Evolutionary conservation across 2,888 invertebrate genomes (phyloP).

Genomic region (Orthosia cruda): DNA sequence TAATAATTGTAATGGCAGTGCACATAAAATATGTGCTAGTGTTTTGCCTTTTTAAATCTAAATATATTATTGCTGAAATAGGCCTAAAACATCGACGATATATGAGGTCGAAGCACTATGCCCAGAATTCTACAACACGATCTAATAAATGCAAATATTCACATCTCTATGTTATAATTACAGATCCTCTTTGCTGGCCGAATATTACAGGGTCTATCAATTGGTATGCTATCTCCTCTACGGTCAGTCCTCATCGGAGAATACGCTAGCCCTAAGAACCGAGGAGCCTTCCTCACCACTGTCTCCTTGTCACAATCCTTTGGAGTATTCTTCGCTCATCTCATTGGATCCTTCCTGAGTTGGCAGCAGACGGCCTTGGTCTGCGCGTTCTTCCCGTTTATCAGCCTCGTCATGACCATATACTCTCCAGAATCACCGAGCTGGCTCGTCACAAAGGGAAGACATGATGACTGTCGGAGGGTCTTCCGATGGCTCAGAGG

Average conservation of each 20-base stretch:
- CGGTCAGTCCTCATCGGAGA: constrained; percentile 90
- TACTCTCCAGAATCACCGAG: constrained; percentile 92
- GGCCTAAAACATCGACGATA: too few species aligned
- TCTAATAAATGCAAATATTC: background rate
- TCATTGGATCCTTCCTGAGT: constrained; percentile 91
- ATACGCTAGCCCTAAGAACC: constrained; percentile 90
- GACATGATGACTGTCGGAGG: constrained; percentile 88
- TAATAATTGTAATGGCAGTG: too few species aligned
- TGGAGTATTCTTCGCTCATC: constrained; percentile 92
- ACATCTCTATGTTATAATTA: background rate
- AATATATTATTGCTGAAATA: too few species aligned
- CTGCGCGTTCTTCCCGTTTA: constrained; percentile 84
- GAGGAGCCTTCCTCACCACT: constrained; percentile 92
- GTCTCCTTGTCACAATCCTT: constrained; percentile 91
- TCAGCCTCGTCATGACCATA: constrained; percentile 83
- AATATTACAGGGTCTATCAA: constrained; percentile 82
- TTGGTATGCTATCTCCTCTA: constrained; percentile 88
- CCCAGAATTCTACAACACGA: too few species aligned
- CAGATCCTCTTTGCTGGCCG: constrained; percentile 68
- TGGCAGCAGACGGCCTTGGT: constrained; percentile 91
- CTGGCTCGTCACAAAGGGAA: constrained; percentile 92
- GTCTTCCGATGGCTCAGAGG: constrained; percentile 92
- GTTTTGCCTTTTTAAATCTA: too few species aligned
- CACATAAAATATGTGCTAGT: too few species aligned
- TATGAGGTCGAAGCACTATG: too few species aligned